Evolutionary conservation across 1,140 invertebrate species (phyloP).

Genomic region (Heterodera carotae): DNA sequence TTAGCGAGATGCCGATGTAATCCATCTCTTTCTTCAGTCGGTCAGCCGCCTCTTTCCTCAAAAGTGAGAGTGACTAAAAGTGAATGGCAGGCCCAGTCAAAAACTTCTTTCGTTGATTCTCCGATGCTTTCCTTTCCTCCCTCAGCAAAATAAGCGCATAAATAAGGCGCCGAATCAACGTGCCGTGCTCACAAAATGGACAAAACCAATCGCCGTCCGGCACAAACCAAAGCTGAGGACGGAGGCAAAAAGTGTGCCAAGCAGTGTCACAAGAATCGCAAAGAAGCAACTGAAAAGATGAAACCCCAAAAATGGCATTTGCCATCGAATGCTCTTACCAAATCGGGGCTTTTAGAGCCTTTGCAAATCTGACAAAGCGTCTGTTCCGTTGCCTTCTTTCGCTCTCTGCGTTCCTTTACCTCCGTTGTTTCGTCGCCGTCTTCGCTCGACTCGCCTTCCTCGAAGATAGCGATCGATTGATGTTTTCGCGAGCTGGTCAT

Average conservation of each 20-base stretch:
- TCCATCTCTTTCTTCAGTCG: conserved; percentile 59
- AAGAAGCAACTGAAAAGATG: conserved; percentile 76
- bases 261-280: conserved; percentile 70
- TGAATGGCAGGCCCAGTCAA: not conserved
- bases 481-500: not conserved
- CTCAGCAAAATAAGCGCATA: conserved; percentile 28
- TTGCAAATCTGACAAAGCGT: conserved; percentile 54
- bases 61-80: conserved; percentile 8
- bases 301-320: not conserved
- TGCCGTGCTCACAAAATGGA: conserved; percentile 67
- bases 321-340: conserved; percentile 30
- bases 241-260: conserved; percentile 61
- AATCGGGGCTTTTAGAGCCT: conserved; percentile 54
- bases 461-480: not conserved
- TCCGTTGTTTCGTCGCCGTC: conserved; percentile 52
- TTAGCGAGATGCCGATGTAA: conserved; percentile 57
- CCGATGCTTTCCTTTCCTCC: conserved; percentile 39
- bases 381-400: conserved; percentile 57
- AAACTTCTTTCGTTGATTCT: conserved; percentile 50
- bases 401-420: conserved; percentile 43
- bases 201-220: conserved; percentile 68
- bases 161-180: conserved; percentile 42
- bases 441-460: conserved; percentile 35
- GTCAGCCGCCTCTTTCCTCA: conserved; percentile 56
- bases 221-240: conserved; percentile 55